Base-by-base conservation (phyloP, 1,140 invertebrate species). In the Zaprionus tsacasi region DNA sequence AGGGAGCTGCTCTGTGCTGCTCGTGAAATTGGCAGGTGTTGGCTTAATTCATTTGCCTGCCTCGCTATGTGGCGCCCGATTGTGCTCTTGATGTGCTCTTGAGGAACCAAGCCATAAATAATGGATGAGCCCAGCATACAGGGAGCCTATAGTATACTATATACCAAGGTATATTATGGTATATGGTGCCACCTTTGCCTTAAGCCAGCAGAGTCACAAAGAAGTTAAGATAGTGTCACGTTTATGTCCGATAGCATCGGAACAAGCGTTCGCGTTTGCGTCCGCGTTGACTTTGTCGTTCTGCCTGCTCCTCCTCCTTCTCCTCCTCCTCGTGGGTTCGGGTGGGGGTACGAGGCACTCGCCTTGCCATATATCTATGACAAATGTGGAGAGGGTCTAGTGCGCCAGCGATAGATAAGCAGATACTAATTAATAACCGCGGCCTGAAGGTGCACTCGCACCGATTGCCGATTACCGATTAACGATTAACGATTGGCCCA, bases 371-470 rank as follows among this genome's bases (percentile, higher is more conserved):
- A 70, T 78, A 88, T 87, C 80, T 87, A 83, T 87, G 83, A 87
- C 83, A 87, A 87, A 88, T 88, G 83, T 80, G 57, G 35, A 30
- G 27, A 30, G 40, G 70, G 70, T 88, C 64, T 77, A 88, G 77
- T 79, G 69, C 72, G 69, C 79, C 68, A 59, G 40, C 63, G 83
- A 87, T 88, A 87, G 83, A 87, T 88, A 87, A 87, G 85, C 80
- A 87, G 83, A 83, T 87, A 87, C 85, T 89, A 87, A 87, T 87
- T 87, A 87, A 88, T 87, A 87, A 87, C 67, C 40, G 70, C 61
- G 52, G 72, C 75, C 71, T 8, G 40, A 27, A 78, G 82, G 56
- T 50, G 15, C 52, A 33, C 30, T 63, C 40, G 59, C 61, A 45
- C 40, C 13, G 15, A 15, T 40, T 6, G 38, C 38, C 12, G 12